phyloP scores from a whole-genome alignment of 1,140 invertebrate species.

The Aphelenchoides avenae region DNA sequence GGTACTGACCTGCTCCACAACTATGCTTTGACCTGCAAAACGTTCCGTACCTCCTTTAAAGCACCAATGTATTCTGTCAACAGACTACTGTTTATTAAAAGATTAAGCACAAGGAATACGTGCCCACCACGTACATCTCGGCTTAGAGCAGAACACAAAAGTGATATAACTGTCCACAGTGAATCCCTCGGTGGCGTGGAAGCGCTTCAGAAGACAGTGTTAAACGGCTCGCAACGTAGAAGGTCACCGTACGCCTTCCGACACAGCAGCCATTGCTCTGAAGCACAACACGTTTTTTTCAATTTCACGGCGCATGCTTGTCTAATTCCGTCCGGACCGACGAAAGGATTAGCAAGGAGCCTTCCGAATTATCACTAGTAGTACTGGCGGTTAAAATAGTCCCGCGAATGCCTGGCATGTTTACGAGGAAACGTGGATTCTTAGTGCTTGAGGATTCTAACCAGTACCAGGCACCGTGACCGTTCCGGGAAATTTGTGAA shows the following conservation, averaged over 20 bases:
- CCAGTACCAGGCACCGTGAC: too few relatives aligned
- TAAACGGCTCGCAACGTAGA: conserved; percentile 9
- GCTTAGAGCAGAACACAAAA: conserved; percentile 2
- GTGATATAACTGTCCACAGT: not conserved
- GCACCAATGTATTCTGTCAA: not conserved
- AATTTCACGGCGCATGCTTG: not conserved
- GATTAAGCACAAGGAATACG: not conserved
- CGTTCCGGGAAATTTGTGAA: too few relatives aligned
- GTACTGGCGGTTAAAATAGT: not conserved
- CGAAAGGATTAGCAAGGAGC: not conserved
- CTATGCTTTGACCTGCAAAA: conserved; percentile 14
- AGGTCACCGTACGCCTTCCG: conserved; percentile 10
- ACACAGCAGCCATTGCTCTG: conserved; percentile 18
- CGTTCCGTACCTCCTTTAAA: conserved; percentile 4
- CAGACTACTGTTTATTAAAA: conserved; percentile 3
- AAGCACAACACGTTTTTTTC: conserved; percentile 2
- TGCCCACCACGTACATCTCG: too few relatives aligned
- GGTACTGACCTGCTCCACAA: conserved; percentile 18
- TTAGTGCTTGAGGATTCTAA: not conserved
- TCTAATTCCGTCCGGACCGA: not conserved
- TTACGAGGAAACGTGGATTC: not conserved
- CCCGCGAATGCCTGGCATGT: not conserved
- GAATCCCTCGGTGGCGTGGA: not conserved
- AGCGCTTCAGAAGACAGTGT: not conserved
- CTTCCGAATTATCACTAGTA: not conserved